Percentiles rank a stretch among this genome's conserved stretches.
phyloP scores from a whole-genome alignment of 1,140 invertebrate genomes.

The Chrysomallon squamiferum region DNA sequence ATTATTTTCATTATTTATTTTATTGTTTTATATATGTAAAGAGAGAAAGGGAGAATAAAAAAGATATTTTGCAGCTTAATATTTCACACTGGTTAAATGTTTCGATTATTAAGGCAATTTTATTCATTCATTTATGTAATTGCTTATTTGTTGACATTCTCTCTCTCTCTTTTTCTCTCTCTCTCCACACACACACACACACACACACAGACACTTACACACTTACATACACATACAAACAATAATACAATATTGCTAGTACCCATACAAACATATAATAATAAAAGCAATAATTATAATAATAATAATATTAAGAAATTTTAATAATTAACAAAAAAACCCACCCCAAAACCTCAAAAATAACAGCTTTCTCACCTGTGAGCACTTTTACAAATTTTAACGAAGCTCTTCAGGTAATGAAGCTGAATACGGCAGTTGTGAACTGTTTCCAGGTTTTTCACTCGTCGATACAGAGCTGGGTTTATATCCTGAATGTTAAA shows the following conservation, averaged over 20 bases:
- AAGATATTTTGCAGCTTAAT: too few species aligned
- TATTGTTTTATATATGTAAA: background rate
- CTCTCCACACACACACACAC: background rate
- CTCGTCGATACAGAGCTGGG: constrained; percentile 71
- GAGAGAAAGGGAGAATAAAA: background rate
- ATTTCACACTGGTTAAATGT: too few species aligned
- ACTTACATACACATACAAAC: too few species aligned
- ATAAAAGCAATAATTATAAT: background rate
- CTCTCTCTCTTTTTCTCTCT: too few species aligned
- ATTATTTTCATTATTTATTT: background rate
- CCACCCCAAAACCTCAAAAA: too few species aligned
- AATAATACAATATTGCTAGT: background rate
- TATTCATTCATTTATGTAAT: too few species aligned
- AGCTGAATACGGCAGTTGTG: constrained; percentile 72
- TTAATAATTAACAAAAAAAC: too few species aligned
- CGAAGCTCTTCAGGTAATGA: constrained; percentile 73
- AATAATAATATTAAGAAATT: too few species aligned
- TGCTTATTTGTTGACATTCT: too few species aligned
- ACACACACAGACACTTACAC: background rate
- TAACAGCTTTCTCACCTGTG: too few species aligned
- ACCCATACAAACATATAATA: background rate
- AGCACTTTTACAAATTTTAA: constrained; percentile 53
- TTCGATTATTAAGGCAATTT: too few species aligned
- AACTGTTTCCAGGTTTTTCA: constrained; percentile 70
- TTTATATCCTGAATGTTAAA: constrained; percentile 75